A percentile compares a stretch with the other conserved stretches of the same genome.
Evolutionary conservation across 2,888 invertebrate species (phyloP).

Genomic region (Gastrophysa polygoni): DNA sequence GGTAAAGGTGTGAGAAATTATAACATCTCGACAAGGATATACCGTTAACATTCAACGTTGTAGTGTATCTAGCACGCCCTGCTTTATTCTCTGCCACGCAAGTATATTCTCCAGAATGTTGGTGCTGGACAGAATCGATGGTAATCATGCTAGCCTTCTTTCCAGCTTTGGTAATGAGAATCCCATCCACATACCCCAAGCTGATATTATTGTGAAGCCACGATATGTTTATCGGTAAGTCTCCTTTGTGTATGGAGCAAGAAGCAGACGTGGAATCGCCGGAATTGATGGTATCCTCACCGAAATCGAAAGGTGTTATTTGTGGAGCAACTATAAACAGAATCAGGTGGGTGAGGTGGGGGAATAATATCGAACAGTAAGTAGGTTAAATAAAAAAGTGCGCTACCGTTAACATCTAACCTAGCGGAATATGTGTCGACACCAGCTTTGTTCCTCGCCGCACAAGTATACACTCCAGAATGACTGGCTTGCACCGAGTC

Average conservation of each 20-base stretch:
- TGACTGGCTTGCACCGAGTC: constrained; percentile 74
- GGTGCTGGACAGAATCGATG: constrained; percentile 67
- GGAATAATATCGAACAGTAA: neutral
- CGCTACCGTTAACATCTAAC: constrained; percentile 62
- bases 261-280: constrained; percentile 73
- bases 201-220: constrained; percentile 66
- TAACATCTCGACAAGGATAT: constrained; percentile 44
- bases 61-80: constrained; percentile 67
- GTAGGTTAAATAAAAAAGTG: neutral
- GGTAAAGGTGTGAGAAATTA: constrained; percentile 7
- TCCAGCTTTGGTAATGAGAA: constrained; percentile 56
- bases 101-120: constrained; percentile 73
- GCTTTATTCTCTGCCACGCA: constrained; percentile 69
- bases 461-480: constrained; percentile 78
- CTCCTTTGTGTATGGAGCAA: constrained; percentile 75
- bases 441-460: constrained; percentile 67
- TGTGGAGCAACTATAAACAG: constrained; percentile 61
- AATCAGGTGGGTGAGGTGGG: constrained; percentile 7
- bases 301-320: constrained; percentile 65
- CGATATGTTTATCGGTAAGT: constrained; percentile 68
- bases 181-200: constrained; percentile 52
- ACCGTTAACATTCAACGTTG: constrained; percentile 72
- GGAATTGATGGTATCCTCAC: constrained; percentile 66
- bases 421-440: constrained; percentile 60
- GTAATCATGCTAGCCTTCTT: constrained; percentile 67